Evolutionary conservation across 2,113 vertebrate genomes (phyloP), one percentile per base, ranked within the genome.

Genomic region (Calyptommatus sinebrachiatus): DNA sequence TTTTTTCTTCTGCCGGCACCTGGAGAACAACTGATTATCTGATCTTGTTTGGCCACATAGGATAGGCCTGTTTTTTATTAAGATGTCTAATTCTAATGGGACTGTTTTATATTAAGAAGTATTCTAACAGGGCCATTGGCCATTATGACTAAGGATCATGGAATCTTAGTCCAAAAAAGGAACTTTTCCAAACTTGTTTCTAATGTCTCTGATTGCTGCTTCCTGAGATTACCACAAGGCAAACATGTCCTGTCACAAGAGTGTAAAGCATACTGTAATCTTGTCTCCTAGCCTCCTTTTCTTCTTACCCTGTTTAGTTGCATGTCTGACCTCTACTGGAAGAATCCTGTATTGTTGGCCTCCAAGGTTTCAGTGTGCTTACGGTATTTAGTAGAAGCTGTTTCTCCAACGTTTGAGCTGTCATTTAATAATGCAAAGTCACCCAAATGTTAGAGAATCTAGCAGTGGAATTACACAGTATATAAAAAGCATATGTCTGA

Each of bases 161-260:
- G 14, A 57, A 50, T 50, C 50, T 50, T 50, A 16, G 53, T 57
- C 53, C 53, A 57, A 57, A 57, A 50, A 57, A 57, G 53, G 53
- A 57, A 57, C 53, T 57, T 57, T 57, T 57, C 53, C 53, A 57
- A 57, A 57, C 53, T 57, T 18, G 53, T 57, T 48, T 87, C 35
- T 46, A 82, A 88, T 90, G 83, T 73, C 84, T 93, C 89, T 90
- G 77, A 81, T 91, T 84, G 85, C 86, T 93, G 81, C 75, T 89
- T 78, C 46, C 29, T 24, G 50, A n/a, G 22, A n/a, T 77, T 63
- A 63, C 21, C 70, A 41, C 76, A 77, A 82, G 77, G 73, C 0
- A 75, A 46, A 0, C 11, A 31, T 2, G 77, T 83, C 84, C 7
- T 63, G 83, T 70, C 77, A 26, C 22, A 61, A 86, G 8, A 28